A percentile compares a stretch with the other conserved stretches of the same genome.
phyloP scores from a whole-genome alignment of 2,797 vertebrate genomes.

The Tiaroga cobitis region DNA sequence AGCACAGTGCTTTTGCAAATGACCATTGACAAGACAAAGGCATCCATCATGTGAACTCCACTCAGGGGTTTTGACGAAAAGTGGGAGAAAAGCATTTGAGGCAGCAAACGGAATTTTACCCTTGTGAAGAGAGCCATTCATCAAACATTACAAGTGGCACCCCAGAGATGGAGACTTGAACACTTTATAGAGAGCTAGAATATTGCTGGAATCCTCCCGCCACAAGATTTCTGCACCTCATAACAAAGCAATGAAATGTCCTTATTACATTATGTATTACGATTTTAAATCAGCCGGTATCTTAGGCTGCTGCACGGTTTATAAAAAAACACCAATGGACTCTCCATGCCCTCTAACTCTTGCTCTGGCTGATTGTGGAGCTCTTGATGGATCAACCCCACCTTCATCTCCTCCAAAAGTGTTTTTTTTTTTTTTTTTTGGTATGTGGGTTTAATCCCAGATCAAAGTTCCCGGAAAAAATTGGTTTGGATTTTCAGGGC shows the following conservation, averaged over 20 bases:
- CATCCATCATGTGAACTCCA: constrained; percentile 26
- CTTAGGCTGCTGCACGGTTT: constrained; percentile 16
- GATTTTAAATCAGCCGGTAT: constrained; percentile 35
- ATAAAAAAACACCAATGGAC: constrained; percentile 33
- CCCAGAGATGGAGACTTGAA: constrained; percentile 16
- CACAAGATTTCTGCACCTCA: constrained; percentile 25
- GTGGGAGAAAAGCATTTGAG: constrained; percentile 22
- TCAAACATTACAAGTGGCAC: constrained; percentile 47
- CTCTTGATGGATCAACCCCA: constrained; percentile 16
- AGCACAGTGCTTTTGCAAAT: constrained; percentile 23
- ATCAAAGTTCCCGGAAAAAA: constrained; percentile 76
- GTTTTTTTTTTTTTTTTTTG: constrained; percentile 63
- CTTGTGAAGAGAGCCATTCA: constrained; percentile 36
- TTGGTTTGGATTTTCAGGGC: constrained; percentile 74
- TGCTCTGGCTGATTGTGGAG: constrained; percentile 13
- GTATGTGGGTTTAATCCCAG: constrained; percentile 77
- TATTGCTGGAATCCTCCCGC: constrained; percentile 1
- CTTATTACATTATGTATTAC: constrained; percentile 39
- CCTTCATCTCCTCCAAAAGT: constrained; percentile 56
- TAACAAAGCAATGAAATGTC: constrained; percentile 40
- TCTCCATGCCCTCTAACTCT: constrained; percentile 29
- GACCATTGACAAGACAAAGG: constrained; percentile 28
- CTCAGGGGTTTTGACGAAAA: constrained; percentile 20
- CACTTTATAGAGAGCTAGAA: constrained; percentile 1
- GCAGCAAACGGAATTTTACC: constrained; percentile 30